phyloP scores from a whole-genome alignment of 2,113 vertebrate species.

The Microcebus jonahi region DNA sequence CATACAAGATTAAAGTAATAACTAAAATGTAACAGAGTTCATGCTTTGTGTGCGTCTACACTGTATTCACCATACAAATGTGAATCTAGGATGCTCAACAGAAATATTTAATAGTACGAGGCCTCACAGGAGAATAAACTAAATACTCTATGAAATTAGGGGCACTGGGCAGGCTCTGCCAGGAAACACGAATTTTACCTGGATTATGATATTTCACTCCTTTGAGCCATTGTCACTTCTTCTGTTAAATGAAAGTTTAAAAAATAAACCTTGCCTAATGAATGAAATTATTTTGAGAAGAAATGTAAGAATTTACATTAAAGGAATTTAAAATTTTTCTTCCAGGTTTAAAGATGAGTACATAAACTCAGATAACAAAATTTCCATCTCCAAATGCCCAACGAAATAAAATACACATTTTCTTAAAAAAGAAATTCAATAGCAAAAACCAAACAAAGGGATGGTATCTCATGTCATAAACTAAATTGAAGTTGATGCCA shows the following conservation, averaged over 20 bases:
- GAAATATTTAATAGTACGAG: background rate
- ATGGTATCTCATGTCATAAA: background rate
- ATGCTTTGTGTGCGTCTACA: background rate
- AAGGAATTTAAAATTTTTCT: background rate
- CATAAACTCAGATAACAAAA: background rate
- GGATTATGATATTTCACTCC: background rate
- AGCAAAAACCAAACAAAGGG: background rate
- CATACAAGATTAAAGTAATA: background rate
- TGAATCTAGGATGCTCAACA: background rate
- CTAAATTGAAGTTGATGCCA: background rate
- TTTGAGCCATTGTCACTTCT: background rate
- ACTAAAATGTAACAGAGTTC: background rate
- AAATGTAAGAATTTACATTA: background rate
- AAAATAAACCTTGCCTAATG: background rate
- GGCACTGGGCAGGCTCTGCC: background rate
- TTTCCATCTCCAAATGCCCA: background rate
- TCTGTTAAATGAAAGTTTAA: background rate
- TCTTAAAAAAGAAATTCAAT: background rate
- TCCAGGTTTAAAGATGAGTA: background rate
- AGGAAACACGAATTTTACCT: background rate
- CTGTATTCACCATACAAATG: background rate
- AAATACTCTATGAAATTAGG: background rate
- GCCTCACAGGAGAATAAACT: background rate
- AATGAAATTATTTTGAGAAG: background rate
- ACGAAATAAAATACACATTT: background rate